Evolutionary conservation across 2,888 invertebrate genomes (phyloP), one percentile per base, ranked within the genome.

Genomic region (Agrotis exclamationis): DNA sequence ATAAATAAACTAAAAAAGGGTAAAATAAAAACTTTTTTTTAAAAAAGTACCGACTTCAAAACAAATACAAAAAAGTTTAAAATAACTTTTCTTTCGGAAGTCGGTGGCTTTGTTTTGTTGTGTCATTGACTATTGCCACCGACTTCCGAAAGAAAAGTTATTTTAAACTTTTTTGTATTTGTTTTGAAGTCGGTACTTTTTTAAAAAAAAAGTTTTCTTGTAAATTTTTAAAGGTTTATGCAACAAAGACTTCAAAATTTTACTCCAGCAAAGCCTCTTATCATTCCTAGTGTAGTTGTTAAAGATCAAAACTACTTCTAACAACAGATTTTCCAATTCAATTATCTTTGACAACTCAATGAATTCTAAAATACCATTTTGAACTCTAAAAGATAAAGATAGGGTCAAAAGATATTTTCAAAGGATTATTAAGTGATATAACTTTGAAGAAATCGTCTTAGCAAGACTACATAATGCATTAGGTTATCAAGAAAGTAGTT

Each of bases 341-440:
- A 66, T 68, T 48, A 33, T 33, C 47, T 66, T 39, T 56, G 44
- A 45, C 65, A 51, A n/a, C 24, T 20, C 51, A 47, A 65, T 64
- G 48, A 47, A 62, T n/a, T 57, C 11, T 16, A 18, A 28, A 51
- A 70, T 51, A 51, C 22, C 20, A 57, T 45, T 67, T 47, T 33
- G 33, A 56, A 18, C 39, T 14, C 13, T 47, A 33, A 47, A 58
- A 22, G n/a, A 57, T 45, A 44, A 45, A 45, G 51, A 47, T 47
- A 50, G 24, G 18, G 14, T 50, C 2, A 60, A 60, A 71, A 44
- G 47, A 53, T 16, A 39, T 18, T n/a, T 39, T 71, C 28, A 71
- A 71, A 62, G 60, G 16, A 24, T 48, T 39, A 33, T 20, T 6
- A 11, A 54, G 70, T 70, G 54, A 54, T 56, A 28, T 16, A 71